Evolutionary conservation across 1,140 invertebrate species (phyloP).

Genomic region (Chironomus tepperi): DNA sequence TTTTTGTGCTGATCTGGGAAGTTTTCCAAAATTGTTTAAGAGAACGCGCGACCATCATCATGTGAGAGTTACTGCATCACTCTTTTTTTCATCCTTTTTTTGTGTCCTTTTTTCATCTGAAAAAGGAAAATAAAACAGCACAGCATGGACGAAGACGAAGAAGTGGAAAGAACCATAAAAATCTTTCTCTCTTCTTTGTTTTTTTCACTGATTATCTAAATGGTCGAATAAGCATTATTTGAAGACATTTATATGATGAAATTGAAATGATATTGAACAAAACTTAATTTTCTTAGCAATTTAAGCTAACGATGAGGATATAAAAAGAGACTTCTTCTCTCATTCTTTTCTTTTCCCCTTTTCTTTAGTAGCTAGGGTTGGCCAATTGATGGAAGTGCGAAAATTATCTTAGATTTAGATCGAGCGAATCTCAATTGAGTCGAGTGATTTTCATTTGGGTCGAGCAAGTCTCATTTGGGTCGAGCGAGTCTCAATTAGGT

Average conservation of each 20-base stretch:
- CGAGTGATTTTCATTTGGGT: too few species aligned
- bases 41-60: neutral
- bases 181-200: neutral
- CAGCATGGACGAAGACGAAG: neutral
- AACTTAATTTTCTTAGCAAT: constrained; percentile 18
- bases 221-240: constrained; percentile 21
- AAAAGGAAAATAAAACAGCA: constrained; percentile 2
- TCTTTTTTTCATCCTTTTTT: neutral
- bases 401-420: too few species aligned
- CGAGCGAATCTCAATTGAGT: too few species aligned
- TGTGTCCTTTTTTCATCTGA: neutral
- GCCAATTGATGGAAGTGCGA: too few species aligned
- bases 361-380: too few species aligned
- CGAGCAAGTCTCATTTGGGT: too few species aligned
- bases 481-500: too few species aligned
- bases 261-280: constrained; percentile 17
- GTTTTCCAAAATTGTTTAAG: neutral
- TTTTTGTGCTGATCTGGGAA: neutral
- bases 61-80: neutral
- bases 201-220: constrained; percentile 18
- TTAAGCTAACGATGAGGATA: constrained; percentile 12
- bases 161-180: neutral
- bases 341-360: neutral
- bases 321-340: neutral
- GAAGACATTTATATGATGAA: constrained; percentile 21